These are phyloP conservation scores for Diorhabda sublineata DNA, from an alignment of 1,140 invertebrate species.

Conservation along the genomic window DNA sequence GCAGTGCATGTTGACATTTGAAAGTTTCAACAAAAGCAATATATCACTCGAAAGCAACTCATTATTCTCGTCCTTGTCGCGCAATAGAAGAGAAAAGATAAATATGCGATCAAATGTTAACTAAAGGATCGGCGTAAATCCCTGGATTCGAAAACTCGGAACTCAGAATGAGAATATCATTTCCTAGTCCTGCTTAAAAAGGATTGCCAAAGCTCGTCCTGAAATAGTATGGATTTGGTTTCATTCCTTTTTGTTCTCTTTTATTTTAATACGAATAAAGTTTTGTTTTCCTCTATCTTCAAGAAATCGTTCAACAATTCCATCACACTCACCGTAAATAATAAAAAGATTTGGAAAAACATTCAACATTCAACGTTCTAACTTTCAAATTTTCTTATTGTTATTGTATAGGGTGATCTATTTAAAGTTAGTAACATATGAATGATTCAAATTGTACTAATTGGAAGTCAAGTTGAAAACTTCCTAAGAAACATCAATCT, in stretches of 20 bases:
- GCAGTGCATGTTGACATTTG: not conserved
- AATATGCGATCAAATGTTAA: slow-evolving; percentile 19
- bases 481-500: too few relatives aligned
- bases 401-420: too few relatives aligned
- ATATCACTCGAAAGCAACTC: not conserved
- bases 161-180: slow-evolving; percentile 17
- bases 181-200: slow-evolving; percentile 19
- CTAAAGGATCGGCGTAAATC: slow-evolving; percentile 16
- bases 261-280: not conserved
- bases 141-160: slow-evolving; percentile 8
- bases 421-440: too few relatives aligned
- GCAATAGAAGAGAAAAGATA: slow-evolving; percentile 12
- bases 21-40: slow-evolving; percentile 7
- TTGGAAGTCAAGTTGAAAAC: too few relatives aligned
- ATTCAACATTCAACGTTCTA: too few relatives aligned
- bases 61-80: slow-evolving; percentile 13
- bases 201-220: slow-evolving; percentile 13
- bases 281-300: not conserved
- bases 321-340: too few relatives aligned
- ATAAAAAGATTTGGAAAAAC: too few relatives aligned
- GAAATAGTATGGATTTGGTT: slow-evolving; percentile 15
- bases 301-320: too few relatives aligned
- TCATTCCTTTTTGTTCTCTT: slow-evolving; percentile 9
- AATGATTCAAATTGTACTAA: too few relatives aligned
- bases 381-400: too few relatives aligned